Evolutionary conservation across 2,797 vertebrate species (phyloP).

Genomic region (Phoebastria nigripes): DNA sequence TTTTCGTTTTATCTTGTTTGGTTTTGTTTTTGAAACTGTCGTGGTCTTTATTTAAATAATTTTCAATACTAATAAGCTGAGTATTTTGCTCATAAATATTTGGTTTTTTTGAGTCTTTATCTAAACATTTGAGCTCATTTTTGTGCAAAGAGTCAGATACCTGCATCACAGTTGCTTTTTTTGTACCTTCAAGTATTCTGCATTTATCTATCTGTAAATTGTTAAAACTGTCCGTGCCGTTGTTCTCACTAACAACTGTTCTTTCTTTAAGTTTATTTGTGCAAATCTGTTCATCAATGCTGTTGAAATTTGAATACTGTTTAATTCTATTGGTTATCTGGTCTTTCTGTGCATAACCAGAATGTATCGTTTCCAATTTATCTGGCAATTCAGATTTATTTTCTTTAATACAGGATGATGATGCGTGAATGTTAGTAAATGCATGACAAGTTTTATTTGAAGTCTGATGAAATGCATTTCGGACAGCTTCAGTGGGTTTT

Average conservation of each 20-base stretch:
- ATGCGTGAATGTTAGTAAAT: conserved; percentile 49
- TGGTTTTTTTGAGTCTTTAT: conserved; percentile 66
- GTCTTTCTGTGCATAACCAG: conserved; percentile 63
- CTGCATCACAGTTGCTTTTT: conserved; percentile 65
- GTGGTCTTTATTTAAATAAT: conserved; percentile 73
- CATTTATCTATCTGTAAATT: conserved; percentile 75
- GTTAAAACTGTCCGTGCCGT: conserved; percentile 59
- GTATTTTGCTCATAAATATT: conserved; percentile 69
- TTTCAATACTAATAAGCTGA: conserved; percentile 76
- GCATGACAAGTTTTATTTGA: conserved; percentile 67
- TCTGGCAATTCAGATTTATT: conserved; percentile 54
- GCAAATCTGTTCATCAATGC: conserved; percentile 76
- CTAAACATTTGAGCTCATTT: conserved; percentile 68
- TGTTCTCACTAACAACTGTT: conserved; percentile 55
- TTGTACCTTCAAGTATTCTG: conserved; percentile 82
- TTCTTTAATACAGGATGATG: conserved; percentile 67
- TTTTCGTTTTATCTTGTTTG: conserved; percentile 64
- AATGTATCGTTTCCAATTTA: conserved; percentile 56
- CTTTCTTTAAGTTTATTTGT: conserved; percentile 76
- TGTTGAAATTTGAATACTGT: conserved; percentile 65
- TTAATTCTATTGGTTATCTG: conserved; percentile 72
- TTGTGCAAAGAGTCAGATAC: conserved; percentile 70
- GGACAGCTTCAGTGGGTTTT: conserved; percentile 81
- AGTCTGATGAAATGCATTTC: conserved; percentile 81
- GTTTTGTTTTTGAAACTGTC: conserved; percentile 69